Evolutionary conservation across 2,113 vertebrate species (phyloP).

Genomic region (Elephantulus edwardii): DNA sequence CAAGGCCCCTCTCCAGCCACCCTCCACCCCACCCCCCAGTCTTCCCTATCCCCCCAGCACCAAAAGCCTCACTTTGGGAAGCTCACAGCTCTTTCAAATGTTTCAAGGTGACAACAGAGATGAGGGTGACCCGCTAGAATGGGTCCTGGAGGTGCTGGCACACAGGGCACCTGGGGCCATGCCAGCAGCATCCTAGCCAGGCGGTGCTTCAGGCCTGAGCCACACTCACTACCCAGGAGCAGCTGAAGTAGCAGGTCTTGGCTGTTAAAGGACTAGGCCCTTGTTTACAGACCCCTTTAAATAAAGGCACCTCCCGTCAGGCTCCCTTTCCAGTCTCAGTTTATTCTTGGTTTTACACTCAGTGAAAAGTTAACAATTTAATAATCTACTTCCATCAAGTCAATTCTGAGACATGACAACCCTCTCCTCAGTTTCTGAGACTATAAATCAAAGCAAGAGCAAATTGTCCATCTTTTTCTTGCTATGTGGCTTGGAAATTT

Average conservation of each 20-base stretch:
- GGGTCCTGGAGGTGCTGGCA: slow-evolving; percentile 7
- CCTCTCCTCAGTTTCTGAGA: too few species aligned
- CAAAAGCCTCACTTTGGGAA: slow-evolving; percentile 59
- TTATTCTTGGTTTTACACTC: neutral
- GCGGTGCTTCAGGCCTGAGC: slow-evolving; percentile 17
- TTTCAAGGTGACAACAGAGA: slow-evolving; percentile 75
- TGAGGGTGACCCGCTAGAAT: slow-evolving; percentile 55
- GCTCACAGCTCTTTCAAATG: slow-evolving; percentile 58
- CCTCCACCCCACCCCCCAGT: slow-evolving; percentile 71
- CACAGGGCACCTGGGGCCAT: slow-evolving; percentile 21
- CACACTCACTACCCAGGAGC: neutral
- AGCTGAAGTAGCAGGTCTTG: neutral
- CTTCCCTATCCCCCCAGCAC: slow-evolving; percentile 62
- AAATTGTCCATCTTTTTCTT: too few species aligned
- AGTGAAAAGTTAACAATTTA: neutral
- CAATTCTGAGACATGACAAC: too few species aligned
- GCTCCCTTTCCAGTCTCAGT: neutral
- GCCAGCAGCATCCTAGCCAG: slow-evolving; percentile 43
- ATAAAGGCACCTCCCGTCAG: neutral
- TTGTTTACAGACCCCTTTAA: neutral
- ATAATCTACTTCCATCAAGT: too few species aligned
- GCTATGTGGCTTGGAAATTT: too few species aligned
- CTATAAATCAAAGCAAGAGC: too few species aligned
- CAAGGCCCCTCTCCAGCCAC: slow-evolving; percentile 78
- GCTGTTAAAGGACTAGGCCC: neutral